These are phyloP conservation scores for Catostomus latipinnis DNA, from an alignment of 2,797 vertebrate species.

Conservation along the genomic window DNA sequence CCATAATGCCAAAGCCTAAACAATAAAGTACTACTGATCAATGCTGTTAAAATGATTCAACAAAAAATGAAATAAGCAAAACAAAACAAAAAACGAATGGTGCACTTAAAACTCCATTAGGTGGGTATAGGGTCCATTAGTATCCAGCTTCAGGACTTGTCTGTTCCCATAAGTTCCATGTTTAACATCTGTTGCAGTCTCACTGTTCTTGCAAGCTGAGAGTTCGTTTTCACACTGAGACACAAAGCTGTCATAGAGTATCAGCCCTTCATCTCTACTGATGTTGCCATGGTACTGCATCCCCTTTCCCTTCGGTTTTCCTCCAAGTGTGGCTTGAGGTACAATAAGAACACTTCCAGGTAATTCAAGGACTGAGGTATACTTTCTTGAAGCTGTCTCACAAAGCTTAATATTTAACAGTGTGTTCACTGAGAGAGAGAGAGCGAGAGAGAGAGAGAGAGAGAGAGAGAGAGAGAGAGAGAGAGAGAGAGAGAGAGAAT, in stretches of 20 bases:
- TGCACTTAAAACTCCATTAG: constrained; percentile 86
- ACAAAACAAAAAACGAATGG: no score
- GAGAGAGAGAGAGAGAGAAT: neutral
- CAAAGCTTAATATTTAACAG: constrained; percentile 89
- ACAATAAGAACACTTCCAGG: constrained; percentile 90
- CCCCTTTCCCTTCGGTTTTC: constrained; percentile 84
- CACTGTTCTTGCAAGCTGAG: constrained; percentile 70
- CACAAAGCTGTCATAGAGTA: constrained; percentile 86
- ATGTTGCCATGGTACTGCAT: constrained; percentile 95
- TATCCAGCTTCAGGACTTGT: constrained; percentile 91
- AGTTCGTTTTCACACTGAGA: constrained; percentile 84
- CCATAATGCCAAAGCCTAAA: neutral
- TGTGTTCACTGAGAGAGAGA: constrained; percentile 76
- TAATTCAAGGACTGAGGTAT: constrained; percentile 85
- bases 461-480: neutral
- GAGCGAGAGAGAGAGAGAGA: no score
- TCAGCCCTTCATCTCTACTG: constrained; percentile 86
- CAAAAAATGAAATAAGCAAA: neutral
- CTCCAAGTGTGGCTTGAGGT: constrained; percentile 94
- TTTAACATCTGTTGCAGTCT: constrained; percentile 74
- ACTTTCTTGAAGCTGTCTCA: constrained; percentile 83
- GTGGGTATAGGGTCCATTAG: constrained; percentile 93
- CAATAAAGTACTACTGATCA: neutral
- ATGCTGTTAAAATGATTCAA: neutral
- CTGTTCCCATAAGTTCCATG: constrained; percentile 94